phyloP scores from a whole-genome alignment of 2,888 invertebrate species.

The Apeira syringaria region DNA sequence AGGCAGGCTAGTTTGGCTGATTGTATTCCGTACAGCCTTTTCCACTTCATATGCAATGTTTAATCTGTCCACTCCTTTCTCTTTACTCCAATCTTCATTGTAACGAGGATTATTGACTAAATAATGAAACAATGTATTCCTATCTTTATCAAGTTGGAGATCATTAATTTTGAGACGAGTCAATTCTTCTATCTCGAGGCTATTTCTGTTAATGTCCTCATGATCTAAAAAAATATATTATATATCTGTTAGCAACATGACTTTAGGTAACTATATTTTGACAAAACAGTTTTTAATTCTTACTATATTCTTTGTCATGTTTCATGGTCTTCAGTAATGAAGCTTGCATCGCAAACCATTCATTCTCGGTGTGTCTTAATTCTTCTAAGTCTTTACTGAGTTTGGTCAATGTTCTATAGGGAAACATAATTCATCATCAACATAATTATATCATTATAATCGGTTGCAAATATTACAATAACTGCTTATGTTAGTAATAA shows the following conservation, averaged over 20 bases:
- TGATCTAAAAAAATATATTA: conserved; percentile 55
- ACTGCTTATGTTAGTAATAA: too few species aligned
- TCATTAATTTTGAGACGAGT: conserved; percentile 61
- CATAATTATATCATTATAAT: neutral
- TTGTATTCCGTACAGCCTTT: conserved; percentile 53
- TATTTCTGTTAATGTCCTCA: conserved; percentile 49
- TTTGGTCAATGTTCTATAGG: conserved; percentile 46
- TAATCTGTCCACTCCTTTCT: conserved; percentile 50
- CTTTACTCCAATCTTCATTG: conserved; percentile 49
- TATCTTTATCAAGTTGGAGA: conserved; percentile 56
- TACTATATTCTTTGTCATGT: conserved; percentile 60
- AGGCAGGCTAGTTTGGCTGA: conserved; percentile 20
- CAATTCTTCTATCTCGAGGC: conserved; percentile 57
- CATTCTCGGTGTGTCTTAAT: conserved; percentile 47
- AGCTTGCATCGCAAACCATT: conserved; percentile 61
- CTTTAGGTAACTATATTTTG: too few species aligned
- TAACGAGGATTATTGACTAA: conserved; percentile 59
- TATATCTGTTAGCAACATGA: too few species aligned
- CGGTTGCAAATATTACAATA: too few species aligned
- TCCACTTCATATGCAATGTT: conserved; percentile 57
- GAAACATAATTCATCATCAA: neutral
- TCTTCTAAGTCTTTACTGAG: conserved; percentile 51
- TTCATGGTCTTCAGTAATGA: conserved; percentile 65
- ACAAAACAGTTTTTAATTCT: too few species aligned
- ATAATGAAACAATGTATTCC: conserved; percentile 56